A percentile compares a stretch with the other conserved stretches of the same genome.
Conservation (phyloP, 2,113 vertebrate genomes). For the Paratilapia polleni region DNA sequence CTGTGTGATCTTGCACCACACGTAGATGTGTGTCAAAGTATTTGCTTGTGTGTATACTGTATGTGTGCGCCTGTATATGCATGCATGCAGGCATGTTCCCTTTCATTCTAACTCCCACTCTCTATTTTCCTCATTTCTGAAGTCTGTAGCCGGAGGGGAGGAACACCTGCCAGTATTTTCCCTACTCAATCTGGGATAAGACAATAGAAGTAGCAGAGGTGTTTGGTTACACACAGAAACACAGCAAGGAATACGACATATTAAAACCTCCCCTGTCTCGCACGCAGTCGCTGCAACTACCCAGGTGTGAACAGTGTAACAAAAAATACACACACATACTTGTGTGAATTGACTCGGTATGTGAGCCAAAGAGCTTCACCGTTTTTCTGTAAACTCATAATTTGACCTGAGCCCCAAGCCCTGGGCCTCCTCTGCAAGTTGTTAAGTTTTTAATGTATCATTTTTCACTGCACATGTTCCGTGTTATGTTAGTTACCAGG, state of each 20-base stretch:
- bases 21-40: constrained; percentile 56
- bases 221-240: constrained; percentile 69
- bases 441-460: constrained; percentile 76
- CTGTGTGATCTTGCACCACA: constrained; percentile 73
- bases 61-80: constrained; percentile 3
- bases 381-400: constrained; percentile 65
- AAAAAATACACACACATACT: constrained; percentile 20
- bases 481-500: constrained; percentile 75
- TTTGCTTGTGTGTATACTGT: constrained; percentile 29
- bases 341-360: constrained; percentile 45
- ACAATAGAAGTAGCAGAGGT: constrained; percentile 73
- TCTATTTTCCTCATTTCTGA: constrained; percentile 70
- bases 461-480: constrained; percentile 78
- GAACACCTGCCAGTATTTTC: constrained; percentile 76
- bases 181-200: constrained; percentile 72
- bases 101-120: constrained; percentile 67
- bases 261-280: constrained; percentile 64
- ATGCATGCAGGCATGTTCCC: constrained; percentile 43
- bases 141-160: constrained; percentile 70
- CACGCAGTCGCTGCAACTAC: constrained; percentile 47
- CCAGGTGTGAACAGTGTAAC: constrained; percentile 69
- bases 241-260: constrained; percentile 56
- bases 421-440: constrained; percentile 73
- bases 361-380: constrained; percentile 30
- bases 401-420: constrained; percentile 67